phyloP scores from a whole-genome alignment of 2,888 invertebrate species.

The Yponomeuta cagnagella region DNA sequence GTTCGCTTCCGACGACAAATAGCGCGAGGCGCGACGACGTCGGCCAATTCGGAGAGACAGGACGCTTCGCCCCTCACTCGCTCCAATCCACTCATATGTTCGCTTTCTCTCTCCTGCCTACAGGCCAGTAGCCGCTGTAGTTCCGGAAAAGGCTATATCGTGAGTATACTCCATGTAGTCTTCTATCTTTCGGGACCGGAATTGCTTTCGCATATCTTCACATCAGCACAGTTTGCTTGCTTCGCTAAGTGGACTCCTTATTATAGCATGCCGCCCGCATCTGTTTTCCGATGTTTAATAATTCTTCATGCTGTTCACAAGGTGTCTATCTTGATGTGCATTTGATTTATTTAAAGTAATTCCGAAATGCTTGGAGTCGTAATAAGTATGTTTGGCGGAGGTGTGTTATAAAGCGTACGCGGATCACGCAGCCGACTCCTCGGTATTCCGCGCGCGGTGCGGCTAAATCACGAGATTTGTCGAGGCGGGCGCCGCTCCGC shows the following conservation, averaged over 20 bases:
- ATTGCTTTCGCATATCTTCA: slow-evolving; percentile 37
- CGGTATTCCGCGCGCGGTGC: slow-evolving; percentile 71
- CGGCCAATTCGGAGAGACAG: slow-evolving; percentile 44
- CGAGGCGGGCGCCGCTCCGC: slow-evolving; percentile 59
- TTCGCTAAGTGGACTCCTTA: slow-evolving; percentile 25
- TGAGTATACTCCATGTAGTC: slow-evolving; percentile 80
- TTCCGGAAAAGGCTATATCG: slow-evolving; percentile 96
- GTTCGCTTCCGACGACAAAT: slow-evolving; percentile 15
- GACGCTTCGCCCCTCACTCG: slow-evolving; percentile 54
- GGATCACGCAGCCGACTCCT: slow-evolving; percentile 61
- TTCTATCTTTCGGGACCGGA: slow-evolving; percentile 37
- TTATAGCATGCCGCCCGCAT: slow-evolving; percentile 17
- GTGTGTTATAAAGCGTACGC: slow-evolving; percentile 51
- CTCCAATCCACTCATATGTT: slow-evolving; percentile 67
- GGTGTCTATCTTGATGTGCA: neutral
- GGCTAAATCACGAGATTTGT: slow-evolving; percentile 74
- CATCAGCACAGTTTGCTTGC: slow-evolving; percentile 32
- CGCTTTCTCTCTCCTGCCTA: slow-evolving; percentile 76
- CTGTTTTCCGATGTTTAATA: neutral
- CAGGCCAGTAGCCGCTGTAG: slow-evolving; percentile 94
- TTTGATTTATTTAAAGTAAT: neutral
- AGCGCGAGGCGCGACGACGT: neutral
- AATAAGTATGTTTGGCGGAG: slow-evolving; percentile 1
- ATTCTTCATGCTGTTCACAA: neutral
- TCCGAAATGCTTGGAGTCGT: slow-evolving; percentile 1